A percentile compares a stretch with the other conserved stretches of the same genome.
Evolutionary conservation across 2,888 invertebrate genomes (phyloP).

Genomic region (Bhutanitis thaidina): DNA sequence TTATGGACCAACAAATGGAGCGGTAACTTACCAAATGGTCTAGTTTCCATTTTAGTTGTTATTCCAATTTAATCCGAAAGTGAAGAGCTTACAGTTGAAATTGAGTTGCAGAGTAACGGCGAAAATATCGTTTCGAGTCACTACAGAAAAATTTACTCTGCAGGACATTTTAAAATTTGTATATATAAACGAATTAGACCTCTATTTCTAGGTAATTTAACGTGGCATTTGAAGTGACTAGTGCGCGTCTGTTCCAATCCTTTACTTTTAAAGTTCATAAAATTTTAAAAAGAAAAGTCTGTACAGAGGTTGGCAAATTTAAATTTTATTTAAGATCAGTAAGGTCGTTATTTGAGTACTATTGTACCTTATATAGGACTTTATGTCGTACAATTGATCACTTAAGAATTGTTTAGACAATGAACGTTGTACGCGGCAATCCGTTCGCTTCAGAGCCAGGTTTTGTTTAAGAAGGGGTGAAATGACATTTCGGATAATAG

Average conservation of each 20-base stretch:
- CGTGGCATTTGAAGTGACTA: slow-evolving; percentile 32
- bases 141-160: slow-evolving; percentile 47
- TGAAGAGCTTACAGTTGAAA: slow-evolving; percentile 20
- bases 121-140: slow-evolving; percentile 31
- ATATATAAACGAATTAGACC: slow-evolving; percentile 32
- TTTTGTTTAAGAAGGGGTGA: slow-evolving; percentile 70
- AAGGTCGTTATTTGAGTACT: slow-evolving; percentile 28
- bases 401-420: slow-evolving; percentile 72
- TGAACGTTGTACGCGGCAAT: slow-evolving; percentile 54
- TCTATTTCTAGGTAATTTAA: slow-evolving; percentile 27
- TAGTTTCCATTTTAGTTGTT: slow-evolving; percentile 23
- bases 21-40: slow-evolving; percentile 43
- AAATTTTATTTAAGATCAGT: slow-evolving; percentile 1
- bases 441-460: slow-evolving; percentile 70
- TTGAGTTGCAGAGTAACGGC: slow-evolving; percentile 17
- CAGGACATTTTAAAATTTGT: slow-evolving; percentile 56
- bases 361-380: slow-evolving; percentile 29
- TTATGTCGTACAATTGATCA: slow-evolving; percentile 47
- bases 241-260: slow-evolving; percentile 39
- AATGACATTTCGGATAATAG: slow-evolving; percentile 68
- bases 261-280: slow-evolving; percentile 41
- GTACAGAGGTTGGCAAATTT: slow-evolving; percentile 22
- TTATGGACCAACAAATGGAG: slow-evolving; percentile 72
- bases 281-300: slow-evolving; percentile 42
- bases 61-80: slow-evolving; percentile 30